Base-by-base conservation (phyloP, 2,113 vertebrate species). In the Dicaeum eximium region DNA sequence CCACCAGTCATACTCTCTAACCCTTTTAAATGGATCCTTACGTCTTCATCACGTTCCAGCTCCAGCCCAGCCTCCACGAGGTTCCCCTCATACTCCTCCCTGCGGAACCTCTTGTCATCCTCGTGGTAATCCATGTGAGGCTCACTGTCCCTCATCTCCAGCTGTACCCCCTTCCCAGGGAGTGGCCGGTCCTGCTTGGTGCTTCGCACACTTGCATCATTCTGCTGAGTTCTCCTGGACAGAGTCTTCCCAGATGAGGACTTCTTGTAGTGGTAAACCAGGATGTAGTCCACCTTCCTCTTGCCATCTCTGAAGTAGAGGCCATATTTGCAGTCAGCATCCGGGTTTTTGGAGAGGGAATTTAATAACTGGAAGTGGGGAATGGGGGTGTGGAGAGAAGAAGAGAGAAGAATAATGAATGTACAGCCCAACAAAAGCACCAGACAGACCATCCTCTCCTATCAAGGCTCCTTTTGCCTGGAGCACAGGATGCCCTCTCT, bases 51-150 rank as follows among this genome's bases (percentile, higher is more conserved):
- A 0, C 92, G 98, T 92, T 99, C 99, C 96, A 99, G 97, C 97
- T 99, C 98, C 84, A 99, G 98, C 16, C 99, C 99, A 2, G 98
- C 98, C 94, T 99, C 98, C 51, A 97, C 92, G 1, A 99, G 98
- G 95, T 99, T 99, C 31, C 98, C 98, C 81, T 99, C 99, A 3
- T 98, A 99, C 94, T 99, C 99, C 16, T 99, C 98, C 64, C 99
- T 95, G 54, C 97, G 98, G 88, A 98, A 98, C 38, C 97, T 98
- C 96, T 99, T 98, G 97, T 99, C 99, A 0, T 99, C 98, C 67
- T 99, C 99, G 0, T 99, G 97, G 86, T 98, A 98, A 88, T 99
- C 98, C 31, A 96, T 3, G 1, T 94, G 97, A 9, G 98, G 96
- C 30, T 98, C 98, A 0, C 97, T 88, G 7, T 98, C 98, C 1